phyloP scores from a whole-genome alignment of 2,797 vertebrate genomes.

The Sebastes taczanowskii region DNA sequence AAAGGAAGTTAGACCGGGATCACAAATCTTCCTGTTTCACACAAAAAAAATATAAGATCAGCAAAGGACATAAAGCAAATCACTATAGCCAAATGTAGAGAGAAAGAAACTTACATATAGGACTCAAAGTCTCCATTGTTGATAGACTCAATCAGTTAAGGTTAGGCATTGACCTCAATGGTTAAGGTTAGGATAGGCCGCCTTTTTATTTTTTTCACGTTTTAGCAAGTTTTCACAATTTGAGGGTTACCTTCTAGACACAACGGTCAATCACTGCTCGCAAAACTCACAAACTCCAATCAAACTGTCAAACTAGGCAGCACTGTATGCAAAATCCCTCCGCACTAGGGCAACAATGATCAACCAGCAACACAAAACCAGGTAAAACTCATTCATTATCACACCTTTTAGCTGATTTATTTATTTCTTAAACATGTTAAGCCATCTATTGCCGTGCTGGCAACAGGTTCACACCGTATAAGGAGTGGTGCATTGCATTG shows the following conservation, averaged over 20 bases:
- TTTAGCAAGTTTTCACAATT: too few relatives aligned
- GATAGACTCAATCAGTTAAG: constrained; percentile 64
- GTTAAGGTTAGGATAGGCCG: too few relatives aligned
- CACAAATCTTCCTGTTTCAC: too few relatives aligned
- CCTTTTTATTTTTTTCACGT: too few relatives aligned
- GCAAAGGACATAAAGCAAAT: background rate
- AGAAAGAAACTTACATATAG: constrained; percentile 87
- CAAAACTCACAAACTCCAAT: too few relatives aligned
- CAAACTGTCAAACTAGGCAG: too few relatives aligned
- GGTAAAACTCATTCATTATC: constrained; percentile 47
- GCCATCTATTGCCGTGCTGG: constrained; percentile 77
- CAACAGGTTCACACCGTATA: constrained; percentile 77
- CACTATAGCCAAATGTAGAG: background rate
- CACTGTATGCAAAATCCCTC: too few relatives aligned
- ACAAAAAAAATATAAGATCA: too few relatives aligned
- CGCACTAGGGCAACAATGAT: background rate
- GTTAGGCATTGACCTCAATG: too few relatives aligned
- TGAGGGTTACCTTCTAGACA: too few relatives aligned
- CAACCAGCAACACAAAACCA: constrained; percentile 10
- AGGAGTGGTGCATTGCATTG: constrained; percentile 78
- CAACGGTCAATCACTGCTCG: rapidly evolving
- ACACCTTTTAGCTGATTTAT: constrained; percentile 80
- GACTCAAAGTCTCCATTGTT: constrained; percentile 97
- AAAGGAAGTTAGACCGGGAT: too few relatives aligned
- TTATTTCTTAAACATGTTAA: constrained; percentile 83